Percentiles rank a stretch among this genome's conserved stretches.
phyloP scores from a whole-genome alignment of 2,888 invertebrate genomes.

The Alitta virens region DNA sequence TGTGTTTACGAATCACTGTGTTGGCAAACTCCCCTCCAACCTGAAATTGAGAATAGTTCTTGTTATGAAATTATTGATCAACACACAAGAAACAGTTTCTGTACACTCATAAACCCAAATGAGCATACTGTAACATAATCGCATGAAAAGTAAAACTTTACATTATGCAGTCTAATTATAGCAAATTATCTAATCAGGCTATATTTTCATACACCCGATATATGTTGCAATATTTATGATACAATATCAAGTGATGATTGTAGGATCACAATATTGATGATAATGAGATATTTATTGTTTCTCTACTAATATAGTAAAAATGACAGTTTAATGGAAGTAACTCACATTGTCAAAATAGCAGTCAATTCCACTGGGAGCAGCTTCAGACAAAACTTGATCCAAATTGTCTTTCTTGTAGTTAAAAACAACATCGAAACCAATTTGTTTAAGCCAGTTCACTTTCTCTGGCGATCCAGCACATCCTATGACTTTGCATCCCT shows the following conservation, averaged over 20 bases:
- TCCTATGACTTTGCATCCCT: conserved; percentile 68
- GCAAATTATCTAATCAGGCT: neutral
- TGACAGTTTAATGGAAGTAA: no score
- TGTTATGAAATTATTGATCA: no score
- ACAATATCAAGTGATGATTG: no score
- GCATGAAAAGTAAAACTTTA: neutral
- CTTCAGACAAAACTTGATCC: conserved; percentile 62
- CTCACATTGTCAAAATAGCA: conserved; percentile 77
- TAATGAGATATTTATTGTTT: neutral
- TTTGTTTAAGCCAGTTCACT: conserved; percentile 66
- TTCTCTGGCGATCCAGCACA: conserved; percentile 72
- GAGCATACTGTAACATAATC: no score
- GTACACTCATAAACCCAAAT: no score
- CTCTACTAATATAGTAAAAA: no score
- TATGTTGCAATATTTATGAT: no score
- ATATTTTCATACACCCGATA: no score
- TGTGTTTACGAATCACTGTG: conserved; percentile 62
- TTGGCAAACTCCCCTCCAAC: conserved; percentile 70
- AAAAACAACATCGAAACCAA: conserved; percentile 69
- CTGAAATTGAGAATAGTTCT: conserved; percentile 59
- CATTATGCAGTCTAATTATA: neutral
- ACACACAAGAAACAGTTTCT: no score
- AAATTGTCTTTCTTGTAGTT: conserved; percentile 71
- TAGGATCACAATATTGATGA: no score
- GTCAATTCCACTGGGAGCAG: conserved; percentile 71